A percentile compares a stretch with the other conserved stretches of the same genome.
These are phyloP conservation scores for Agriotes lineatus DNA, from an alignment of 2,888 invertebrate species.

Conservation along the genomic window DNA sequence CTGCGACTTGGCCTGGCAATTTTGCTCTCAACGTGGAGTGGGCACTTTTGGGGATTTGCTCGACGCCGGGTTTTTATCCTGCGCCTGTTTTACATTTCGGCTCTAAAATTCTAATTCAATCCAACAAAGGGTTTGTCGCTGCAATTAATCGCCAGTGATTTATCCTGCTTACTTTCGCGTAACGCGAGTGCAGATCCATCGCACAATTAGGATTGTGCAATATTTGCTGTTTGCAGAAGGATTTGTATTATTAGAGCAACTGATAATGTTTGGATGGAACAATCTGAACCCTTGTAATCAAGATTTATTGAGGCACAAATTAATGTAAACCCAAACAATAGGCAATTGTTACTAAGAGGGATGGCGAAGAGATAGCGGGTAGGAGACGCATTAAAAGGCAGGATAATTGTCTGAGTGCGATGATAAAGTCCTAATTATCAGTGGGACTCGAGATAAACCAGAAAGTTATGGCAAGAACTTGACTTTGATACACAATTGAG, in stretches of 20 bases:
- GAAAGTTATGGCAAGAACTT: slow-evolving; percentile 29
- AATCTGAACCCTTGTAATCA: slow-evolving; percentile 41
- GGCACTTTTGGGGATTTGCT: no score
- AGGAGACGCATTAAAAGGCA: slow-evolving; percentile 34
- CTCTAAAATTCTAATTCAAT: no score
- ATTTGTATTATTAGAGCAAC: slow-evolving; percentile 33
- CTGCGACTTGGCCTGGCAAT: no score
- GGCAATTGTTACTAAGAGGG: slow-evolving; percentile 38
- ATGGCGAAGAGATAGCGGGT: slow-evolving; percentile 31
- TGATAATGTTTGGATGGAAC: slow-evolving; percentile 37
- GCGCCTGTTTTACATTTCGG: no score
- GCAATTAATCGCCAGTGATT: neutral
- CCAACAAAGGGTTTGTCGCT: slow-evolving; percentile 2
- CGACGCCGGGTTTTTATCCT: no score
- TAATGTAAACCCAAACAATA: slow-evolving; percentile 41
- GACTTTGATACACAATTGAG: slow-evolving; percentile 14
- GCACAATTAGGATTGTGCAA: slow-evolving; percentile 18
- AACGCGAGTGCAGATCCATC: slow-evolving; percentile 10
- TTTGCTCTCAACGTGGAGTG: no score
- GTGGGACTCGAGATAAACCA: slow-evolving; percentile 31
- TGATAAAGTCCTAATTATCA: slow-evolving; percentile 39
- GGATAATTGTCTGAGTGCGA: slow-evolving; percentile 38
- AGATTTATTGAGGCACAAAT: slow-evolving; percentile 41
- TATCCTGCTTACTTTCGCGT: slow-evolving; percentile 1
- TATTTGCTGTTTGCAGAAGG: slow-evolving; percentile 30